Evolutionary conservation across 2,797 vertebrate genomes (phyloP), one percentile per base, ranked within the genome.

Genomic region (Neopelma chrysocephalum): DNA sequence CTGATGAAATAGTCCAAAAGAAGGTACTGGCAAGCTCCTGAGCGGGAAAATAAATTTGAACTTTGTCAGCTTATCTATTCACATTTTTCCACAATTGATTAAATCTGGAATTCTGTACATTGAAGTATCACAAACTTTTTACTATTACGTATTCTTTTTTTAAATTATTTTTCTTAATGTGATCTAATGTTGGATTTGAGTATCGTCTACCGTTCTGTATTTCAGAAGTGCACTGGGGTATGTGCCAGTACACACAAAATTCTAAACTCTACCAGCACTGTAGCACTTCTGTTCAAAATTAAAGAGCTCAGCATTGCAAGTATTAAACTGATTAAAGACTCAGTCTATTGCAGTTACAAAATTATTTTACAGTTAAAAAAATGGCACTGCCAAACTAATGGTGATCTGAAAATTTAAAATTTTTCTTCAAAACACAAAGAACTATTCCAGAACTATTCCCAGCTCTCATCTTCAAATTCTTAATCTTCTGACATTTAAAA

Each of bases 131-230:
- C 9, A 65, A 68, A 50, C 1, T 3, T 58, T 83, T 65, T n/a
- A 50, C 26, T 56, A 56, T 9, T 8, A 62, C 4, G 11, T 77
- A 36, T 25, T 31, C 1, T 31, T 51, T 26, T 31, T 18, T 21
- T 19, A n/a, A n/a, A n/a, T n/a, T 10, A 29, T 40, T 61, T 60
- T 1, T 0, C 13, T 5, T 34, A 31, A 27, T 9, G 11, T 26
- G 7, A 53, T 27, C 10, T 42, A 77, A 57, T 40, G 12, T 23
- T 83, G 11, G 15, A 77, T 71, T 64, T 64, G 11, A 68, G 58
- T 43, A 66, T 31, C 34, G 12, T 38, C 32, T 36, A 32, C 22
- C 8, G 60, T 64, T 61, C 4, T 38, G 15, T 51, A 51, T 68
- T 89, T 87, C 31, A 93, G 57, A 87, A 87, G 54, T 27, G 19